Evolutionary conservation across 2,113 vertebrate genomes (phyloP), one percentile per base, ranked within the genome.

Genomic region (Ariopsis seemanni): DNA sequence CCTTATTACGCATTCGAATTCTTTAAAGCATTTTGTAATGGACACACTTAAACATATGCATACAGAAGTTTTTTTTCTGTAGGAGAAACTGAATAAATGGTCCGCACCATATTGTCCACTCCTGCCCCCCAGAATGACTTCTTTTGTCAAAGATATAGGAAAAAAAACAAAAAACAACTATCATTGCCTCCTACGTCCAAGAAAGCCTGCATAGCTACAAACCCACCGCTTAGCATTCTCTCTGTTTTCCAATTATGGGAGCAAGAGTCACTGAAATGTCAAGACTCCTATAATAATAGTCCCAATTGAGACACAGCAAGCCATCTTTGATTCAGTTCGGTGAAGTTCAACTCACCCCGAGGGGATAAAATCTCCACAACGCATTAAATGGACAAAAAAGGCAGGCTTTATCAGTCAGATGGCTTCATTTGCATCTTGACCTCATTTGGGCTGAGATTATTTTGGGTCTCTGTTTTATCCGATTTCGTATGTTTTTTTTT

Each of bases 401-500:
- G 18, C 84, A 82, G 30, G 50, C 88, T 30, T 63, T 52, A 67
- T 83, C 63, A 77, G 34, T 18, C 62, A n/a, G 25, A 60, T 20
- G 5, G 74, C 63, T 63, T 75, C 50, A 58, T 87, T 75, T 75
- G 62, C 57, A 57, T 50, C 71, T 72, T n/a, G 83, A 89, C 82
- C 85, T 89, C n/a, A 84, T 87, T 89, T 84, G 71, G 67, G 20
- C 77, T 27, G 60, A 85, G 78, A 85, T 85, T 50, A 87, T 87
- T 84, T 50, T 50, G 42, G 69, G 69, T 34, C 6, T 72, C 65
- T 69, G n/a, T 30, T 69, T 69, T 14, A 12, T 63, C 25, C 78
- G 58, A 57, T 57, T 53, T 86, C 27, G 50, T 11, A 0, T 22
- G 9, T 77, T 42, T 77, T 52, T n/a, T 1, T 69, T 34, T 48